Evolutionary conservation across 2,888 invertebrate genomes (phyloP).

Genomic region (Achlya flavicornis): DNA sequence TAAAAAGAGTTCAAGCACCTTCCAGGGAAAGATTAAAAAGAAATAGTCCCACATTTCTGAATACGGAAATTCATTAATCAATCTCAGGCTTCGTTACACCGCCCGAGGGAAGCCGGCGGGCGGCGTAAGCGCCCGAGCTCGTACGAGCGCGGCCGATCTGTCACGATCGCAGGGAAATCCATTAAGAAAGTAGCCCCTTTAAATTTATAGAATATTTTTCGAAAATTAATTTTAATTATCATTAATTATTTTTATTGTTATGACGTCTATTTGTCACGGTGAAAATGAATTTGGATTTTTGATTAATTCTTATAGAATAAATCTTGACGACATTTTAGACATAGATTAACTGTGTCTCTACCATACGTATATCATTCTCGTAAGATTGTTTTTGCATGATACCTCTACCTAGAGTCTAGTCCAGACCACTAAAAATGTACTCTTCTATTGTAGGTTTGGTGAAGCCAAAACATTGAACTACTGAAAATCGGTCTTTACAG

Average conservation of each 20-base stretch:
- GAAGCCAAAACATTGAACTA: too few species aligned
- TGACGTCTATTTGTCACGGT: conserved; percentile 34
- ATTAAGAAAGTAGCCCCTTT: conserved; percentile 36
- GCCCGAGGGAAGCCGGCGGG: conserved; percentile 48
- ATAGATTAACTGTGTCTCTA: neutral
- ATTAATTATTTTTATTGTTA: conserved; percentile 43
- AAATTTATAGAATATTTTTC: conserved; percentile 53
- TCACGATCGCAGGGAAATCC: conserved; percentile 43
- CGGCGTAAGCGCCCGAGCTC: conserved; percentile 39
- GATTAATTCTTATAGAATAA: conserved; percentile 12
- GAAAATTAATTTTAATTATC: conserved; percentile 59
- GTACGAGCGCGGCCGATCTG: conserved; percentile 41
- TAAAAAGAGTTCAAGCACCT: conserved; percentile 62
- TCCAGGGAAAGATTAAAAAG: conserved; percentile 42
- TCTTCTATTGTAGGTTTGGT: too few species aligned
- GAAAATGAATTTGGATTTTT: conserved; percentile 19
- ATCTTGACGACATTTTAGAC: neutral
- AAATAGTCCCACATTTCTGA: conserved; percentile 50
- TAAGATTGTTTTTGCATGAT: too few species aligned
- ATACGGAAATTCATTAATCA: conserved; percentile 70
- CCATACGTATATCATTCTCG: too few species aligned
- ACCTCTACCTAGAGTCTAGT: too few species aligned
- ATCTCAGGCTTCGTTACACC: conserved; percentile 46
- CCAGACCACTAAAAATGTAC: too few species aligned
- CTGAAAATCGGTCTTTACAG: too few species aligned